These are phyloP conservation scores for Coranthus polyacanthus DNA, from an alignment of 2,797 vertebrate species.

Conservation along the genomic window DNA sequence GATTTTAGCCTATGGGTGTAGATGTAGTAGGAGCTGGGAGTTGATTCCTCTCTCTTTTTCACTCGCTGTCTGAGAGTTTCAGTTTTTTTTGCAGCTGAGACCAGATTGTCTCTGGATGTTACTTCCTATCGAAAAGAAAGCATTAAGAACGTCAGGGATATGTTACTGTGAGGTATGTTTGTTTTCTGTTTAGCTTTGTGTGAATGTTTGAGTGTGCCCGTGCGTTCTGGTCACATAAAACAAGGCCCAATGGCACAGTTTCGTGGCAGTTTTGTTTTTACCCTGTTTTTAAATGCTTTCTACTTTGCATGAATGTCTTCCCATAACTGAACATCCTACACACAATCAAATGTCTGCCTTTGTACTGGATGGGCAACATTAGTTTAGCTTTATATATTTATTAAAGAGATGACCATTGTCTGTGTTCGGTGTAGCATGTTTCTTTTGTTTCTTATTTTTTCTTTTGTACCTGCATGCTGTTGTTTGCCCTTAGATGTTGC, in stretches of 20 bases:
- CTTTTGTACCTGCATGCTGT: conserved; percentile 29
- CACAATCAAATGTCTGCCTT: neutral
- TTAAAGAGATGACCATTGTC: neutral
- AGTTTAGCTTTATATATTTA: conserved; percentile 15
- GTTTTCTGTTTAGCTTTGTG: conserved; percentile 25
- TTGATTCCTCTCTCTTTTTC: conserved; percentile 48
- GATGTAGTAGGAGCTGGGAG: conserved; percentile 69
- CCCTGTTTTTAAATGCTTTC: neutral
- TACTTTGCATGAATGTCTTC: too few relatives aligned
- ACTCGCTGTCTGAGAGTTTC: conserved; percentile 40
- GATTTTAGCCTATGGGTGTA: conserved; percentile 77
- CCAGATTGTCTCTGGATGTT: conserved; percentile 63
- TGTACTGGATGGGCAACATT: neutral
- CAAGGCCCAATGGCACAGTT: conserved; percentile 15
- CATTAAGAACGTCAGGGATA: conserved; percentile 25
- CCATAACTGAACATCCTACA: neutral
- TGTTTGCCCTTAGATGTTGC: conserved; percentile 62
- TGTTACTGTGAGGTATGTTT: conserved; percentile 70
- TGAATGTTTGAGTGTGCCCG: conserved; percentile 25
- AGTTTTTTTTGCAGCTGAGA: conserved; percentile 66
- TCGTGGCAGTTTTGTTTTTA: conserved; percentile 10
- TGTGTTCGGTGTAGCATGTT: conserved; percentile 32
- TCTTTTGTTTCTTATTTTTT: conserved; percentile 36
- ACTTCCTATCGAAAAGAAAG: conserved; percentile 42
- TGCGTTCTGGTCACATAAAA: neutral